Base-by-base conservation (phyloP, 2,888 invertebrate genomes). In the Charanyca ferruginea region DNA sequence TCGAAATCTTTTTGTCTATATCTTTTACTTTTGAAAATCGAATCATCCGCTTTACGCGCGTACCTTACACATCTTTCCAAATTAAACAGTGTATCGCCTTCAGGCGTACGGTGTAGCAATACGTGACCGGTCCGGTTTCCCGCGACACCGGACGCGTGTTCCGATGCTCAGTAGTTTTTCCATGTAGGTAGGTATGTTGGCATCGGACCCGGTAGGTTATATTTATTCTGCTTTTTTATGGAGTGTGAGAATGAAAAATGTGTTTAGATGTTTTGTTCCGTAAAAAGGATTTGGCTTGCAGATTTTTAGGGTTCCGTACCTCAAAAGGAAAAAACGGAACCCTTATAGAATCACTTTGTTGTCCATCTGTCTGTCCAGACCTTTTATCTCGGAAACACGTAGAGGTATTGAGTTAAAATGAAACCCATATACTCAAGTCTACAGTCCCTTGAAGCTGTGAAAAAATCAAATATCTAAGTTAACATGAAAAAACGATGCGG, bases 71-170 rank as follows among this genome's bases (percentile, higher is more conserved):
- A 51, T 28, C n/a, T 9, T 18, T 55, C 58, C 66, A 78, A 84
- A 84, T 84, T 83, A 80, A 80, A 81, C 77, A 78, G 66, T 81
- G 86, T 87, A 87, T 87, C 82, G 85, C 86, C 84, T 78, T 67
- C 65, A 81, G 84, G 81, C 68, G 66, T 77, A 79, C 80, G 69
- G 63, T 79, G 81, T 80, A 73, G 73, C 68, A 77, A 80, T 85
- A 87, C 87, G 87, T 87, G 86, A 82, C 83, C 79, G 68, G 68
- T 69, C 69, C 54, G 69, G 70, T 65, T 76, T 69, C 72, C 79
- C 81, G 74, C 74, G 76, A 70, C 74, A 71, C 74, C 67, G 77
- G 61, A 73, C 70, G 75, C 65, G 64, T 55, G 54, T 53, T 53
- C 57, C 45, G 42, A 59, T 69, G 64, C 65, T 53, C 66, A 54